These are phyloP conservation scores for Coregonus sp. DNA, from an alignment of 2,797 vertebrate genomes.

Conservation along the genomic window DNA sequence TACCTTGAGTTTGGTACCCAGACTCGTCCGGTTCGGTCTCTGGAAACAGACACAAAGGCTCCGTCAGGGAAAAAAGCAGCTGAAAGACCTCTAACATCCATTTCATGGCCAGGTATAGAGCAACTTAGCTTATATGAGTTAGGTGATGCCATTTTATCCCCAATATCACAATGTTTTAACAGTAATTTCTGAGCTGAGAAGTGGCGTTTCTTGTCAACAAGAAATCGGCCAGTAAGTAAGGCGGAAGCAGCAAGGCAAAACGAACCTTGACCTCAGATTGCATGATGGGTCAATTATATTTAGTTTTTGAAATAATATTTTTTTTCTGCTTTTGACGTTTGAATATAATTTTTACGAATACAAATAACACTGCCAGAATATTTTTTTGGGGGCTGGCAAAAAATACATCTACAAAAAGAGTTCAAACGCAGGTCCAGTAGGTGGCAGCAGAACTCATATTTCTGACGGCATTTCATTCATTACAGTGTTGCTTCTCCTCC, in stretches of 20 bases:
- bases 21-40: conserved; percentile 91
- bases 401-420: too few relatives aligned
- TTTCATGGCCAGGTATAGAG: conserved; percentile 87
- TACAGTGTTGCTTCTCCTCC: background rate
- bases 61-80: conserved; percentile 79
- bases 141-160: conserved; percentile 67
- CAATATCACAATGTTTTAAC: background rate
- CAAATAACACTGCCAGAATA: background rate
- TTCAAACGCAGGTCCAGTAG: background rate
- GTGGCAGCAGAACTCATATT: background rate
- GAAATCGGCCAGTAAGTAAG: conserved; percentile 44
- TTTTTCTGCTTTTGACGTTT: too few relatives aligned
- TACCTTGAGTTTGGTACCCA: conserved; percentile 91
- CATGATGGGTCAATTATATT: conserved; percentile 2
- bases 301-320: background rate
- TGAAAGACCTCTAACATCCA: conserved; percentile 90
- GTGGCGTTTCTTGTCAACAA: conserved; percentile 63
- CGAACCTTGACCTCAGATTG: background rate
- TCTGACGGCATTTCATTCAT: background rate
- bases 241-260: conserved; percentile 3
- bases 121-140: conserved; percentile 87
- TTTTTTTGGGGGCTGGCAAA: too few relatives aligned
- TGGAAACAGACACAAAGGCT: conserved; percentile 92
- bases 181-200: background rate
- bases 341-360: background rate